Evolutionary conservation across 1,140 invertebrate species (phyloP), one percentile per base, ranked within the genome.

Genomic region (Micrasema minimum): DNA sequence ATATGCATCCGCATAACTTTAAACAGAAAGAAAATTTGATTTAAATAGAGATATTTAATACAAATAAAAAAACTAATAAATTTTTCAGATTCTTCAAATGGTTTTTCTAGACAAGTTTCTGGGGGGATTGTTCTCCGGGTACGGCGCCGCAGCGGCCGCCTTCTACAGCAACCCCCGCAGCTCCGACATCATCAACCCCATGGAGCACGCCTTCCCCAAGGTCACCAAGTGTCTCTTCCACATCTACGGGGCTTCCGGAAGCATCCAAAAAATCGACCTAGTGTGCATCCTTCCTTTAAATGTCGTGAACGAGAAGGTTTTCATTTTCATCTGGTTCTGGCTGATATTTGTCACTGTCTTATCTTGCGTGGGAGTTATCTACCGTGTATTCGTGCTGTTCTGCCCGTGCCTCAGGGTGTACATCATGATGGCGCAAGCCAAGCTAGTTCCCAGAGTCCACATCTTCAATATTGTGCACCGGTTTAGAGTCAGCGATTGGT

Each of bases 271-370:
- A 0, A 83, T 85, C 68, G 92, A 94, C 73, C 86, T 87, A 9
- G 80, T 94, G 0, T 94, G 92, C 75, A 85, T 93, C 5, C 79
- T 94, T 50, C 90, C 92, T 0, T 76, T 93, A 9, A 94, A 94
- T 76, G 88, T 93, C 69, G 82, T 94, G 12, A 93, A 93, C 78
- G 92, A 93, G 77, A 94, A 94, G 78, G 89, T 93, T 53, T 94
- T 92, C 76, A 84, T 90, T 10, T 88, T 94, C 53, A 78, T 94
- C 0, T 93, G 91, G 91, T 90, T 93, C 78, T 95, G 93, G 93
- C 90, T 94, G 57, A 85, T 93, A 37, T 78, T 91, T 22, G 80
- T 94, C 35, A 82, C 88, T 11, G 75, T 88, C 16, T 59, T 93
- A 6, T 88, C 91, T 1, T 83, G 83, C 18, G 70, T 91, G 2